Base-by-base conservation (phyloP, 2,797 vertebrate genomes). In the Eospalax fontanierii region DNA sequence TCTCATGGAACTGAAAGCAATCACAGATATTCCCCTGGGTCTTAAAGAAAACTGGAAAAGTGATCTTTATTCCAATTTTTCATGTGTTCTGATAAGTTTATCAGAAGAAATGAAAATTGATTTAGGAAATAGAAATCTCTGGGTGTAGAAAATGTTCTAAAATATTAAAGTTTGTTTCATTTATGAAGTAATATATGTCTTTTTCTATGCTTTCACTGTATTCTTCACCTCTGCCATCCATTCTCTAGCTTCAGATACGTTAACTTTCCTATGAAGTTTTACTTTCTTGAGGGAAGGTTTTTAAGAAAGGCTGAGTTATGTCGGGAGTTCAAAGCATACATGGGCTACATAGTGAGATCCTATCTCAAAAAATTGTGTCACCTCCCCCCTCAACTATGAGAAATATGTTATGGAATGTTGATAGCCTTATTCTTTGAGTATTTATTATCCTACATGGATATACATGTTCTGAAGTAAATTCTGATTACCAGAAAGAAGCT, bases 301-400 rank as follows among this genome's bases (percentile, higher is more conserved):
- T 73, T 9, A 22, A 24, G 26, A 38, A 22, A 30, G 28, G 15
- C 50, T 86, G 46, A 9, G 24, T 57, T 57, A 57, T 86, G 30
- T 30, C 38, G 5, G 28, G 50, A 57, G 50, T 71, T 57, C 66
- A 59, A 59, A 28, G 78, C 22, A 59, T 35, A 7, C 54, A 80
- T 80, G 54, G n/a, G 22, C n/a, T 59, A 71, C 35, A 38, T 30
- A 73, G n/a, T 59, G 24, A 82, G 2, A 40, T 71, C 59, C 92
- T 75, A 9, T 91, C 80, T 87, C 68, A 38, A 93, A 91, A 90
- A 93, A 73, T 54, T 71, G 28, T 84, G 92, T 87, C 68, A 66
- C n/a, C 35, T 91, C 63, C 59, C 54, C 50, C 61, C 40, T 85
- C 40, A 93, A 74, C 59, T 86, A 74, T 90, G 83, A 71, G 88